Percentiles rank a stretch among this genome's conserved stretches.
Conservation (phyloP, 2,797 vertebrate genomes). For the Mico argentatus region DNA sequence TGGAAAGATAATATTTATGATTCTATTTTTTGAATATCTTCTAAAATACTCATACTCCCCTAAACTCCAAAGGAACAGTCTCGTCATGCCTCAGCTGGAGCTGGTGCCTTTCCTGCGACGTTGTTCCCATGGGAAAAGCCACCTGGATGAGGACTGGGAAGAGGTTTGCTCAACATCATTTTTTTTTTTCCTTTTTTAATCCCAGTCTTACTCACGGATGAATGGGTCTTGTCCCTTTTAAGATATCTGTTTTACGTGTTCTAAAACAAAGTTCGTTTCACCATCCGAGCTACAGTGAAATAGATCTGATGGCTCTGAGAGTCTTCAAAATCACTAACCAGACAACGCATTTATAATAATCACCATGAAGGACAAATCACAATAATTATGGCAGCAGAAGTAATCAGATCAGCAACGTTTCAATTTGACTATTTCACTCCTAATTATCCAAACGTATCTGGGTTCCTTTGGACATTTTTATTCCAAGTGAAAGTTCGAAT, state of each 20-base stretch:
- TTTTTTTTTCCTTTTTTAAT: neutral
- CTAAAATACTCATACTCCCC: neutral
- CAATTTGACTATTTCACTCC: neutral
- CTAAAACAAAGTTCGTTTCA: neutral
- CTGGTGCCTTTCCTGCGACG: neutral
- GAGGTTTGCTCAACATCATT: neutral
- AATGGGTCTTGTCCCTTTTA: neutral
- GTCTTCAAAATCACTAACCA: neutral
- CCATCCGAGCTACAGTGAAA: neutral
- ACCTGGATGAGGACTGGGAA: neutral
- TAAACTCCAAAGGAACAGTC: neutral
- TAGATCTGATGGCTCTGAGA: neutral
- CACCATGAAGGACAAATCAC: neutral
- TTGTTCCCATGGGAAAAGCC: neutral
- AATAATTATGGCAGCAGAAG: neutral
- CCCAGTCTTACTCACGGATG: neutral
- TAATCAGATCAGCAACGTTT: neutral
- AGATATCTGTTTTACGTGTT: neutral
- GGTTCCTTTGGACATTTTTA: neutral
- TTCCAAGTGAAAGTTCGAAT: constrained; percentile 8
- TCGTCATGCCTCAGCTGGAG: neutral
- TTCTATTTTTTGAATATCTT: neutral
- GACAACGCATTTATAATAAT: neutral
- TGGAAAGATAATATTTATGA: neutral
- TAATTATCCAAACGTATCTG: neutral